Evolutionary conservation across 2,113 vertebrate genomes (phyloP).

Genomic region (Anser cygnoides): DNA sequence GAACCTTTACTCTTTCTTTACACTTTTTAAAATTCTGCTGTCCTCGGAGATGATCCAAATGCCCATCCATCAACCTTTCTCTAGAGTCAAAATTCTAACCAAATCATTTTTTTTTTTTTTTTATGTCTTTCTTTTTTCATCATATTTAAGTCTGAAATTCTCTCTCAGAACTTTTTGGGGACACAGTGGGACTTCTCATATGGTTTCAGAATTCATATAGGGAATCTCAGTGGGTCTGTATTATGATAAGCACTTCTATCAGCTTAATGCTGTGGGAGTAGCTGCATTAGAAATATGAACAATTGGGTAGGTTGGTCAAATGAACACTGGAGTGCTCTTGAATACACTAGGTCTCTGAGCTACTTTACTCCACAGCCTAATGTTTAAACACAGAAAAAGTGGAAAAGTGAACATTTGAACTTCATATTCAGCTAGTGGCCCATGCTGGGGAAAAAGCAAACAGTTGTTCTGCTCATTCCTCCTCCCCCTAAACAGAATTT

Average conservation of each 20-base stretch:
- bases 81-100: background rate
- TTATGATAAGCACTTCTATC: background rate
- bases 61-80: background rate
- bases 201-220: background rate
- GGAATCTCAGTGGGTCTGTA: background rate
- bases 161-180: background rate
- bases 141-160: background rate
- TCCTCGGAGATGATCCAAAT: background rate
- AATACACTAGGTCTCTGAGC: background rate
- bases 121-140: background rate
- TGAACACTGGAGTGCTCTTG: background rate
- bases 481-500: background rate
- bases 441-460: background rate
- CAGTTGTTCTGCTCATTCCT: background rate
- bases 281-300: slow-evolving; percentile 30
- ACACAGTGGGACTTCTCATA: background rate
- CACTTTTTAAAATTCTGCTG: background rate
- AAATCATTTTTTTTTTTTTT: background rate
- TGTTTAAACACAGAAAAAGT: background rate
- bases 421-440: background rate
- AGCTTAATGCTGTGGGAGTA: slow-evolving; percentile 1
- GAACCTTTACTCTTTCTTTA: background rate
- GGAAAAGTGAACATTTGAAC: background rate
- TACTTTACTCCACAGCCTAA: slow-evolving; percentile 6
- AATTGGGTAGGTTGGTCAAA: slow-evolving; percentile 22